Base-by-base conservation (phyloP, 1,140 invertebrate species). In the Drosophila micromelanica region DNA sequence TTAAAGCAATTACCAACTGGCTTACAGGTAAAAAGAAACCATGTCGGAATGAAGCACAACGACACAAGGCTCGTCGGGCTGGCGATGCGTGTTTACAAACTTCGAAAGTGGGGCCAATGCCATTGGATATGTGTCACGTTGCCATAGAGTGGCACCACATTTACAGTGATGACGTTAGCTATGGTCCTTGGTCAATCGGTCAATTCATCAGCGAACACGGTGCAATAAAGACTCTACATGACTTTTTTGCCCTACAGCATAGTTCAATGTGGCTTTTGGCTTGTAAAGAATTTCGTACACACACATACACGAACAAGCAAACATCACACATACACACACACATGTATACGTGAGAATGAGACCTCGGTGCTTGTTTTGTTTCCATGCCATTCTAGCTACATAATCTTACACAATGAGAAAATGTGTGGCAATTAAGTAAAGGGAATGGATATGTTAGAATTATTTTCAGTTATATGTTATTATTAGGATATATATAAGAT, bases 321-420 rank as follows among this genome's bases (percentile, higher is more conserved):
- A 42, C 27, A 27, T 6, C 27, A 27, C 5, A 27, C 62, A 64
- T 35, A n/a, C 17, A 43, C 46, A 60, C 42, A 43, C 15, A 65
- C 69, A 73, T 38, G 64, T 49, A 61, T 59, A 45, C 32, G 59
- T 11, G 46, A 15, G 43, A 32, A 64, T 63, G 23, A 30, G 40
- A 17, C 37, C 48, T 56, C 20, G 32, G 57, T 48, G 61, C 54
- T 65, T 70, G 63, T 61, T 78, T 80, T 78, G 82, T 81, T 78
- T 87, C 75, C 59, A 75, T 78, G 68, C 67, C 78, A 87, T 78
- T 86, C 72, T 56, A 73, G 67, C 69, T 57, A 78, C 72, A 76
- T 78, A 76, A 65, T 72, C 71, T 52, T 74, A 40, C 76, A 73
- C 71, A 37, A 8, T 15, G 9, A 51, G 20, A 51, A 65, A 54